These are phyloP conservation scores for Cygnus olor DNA, from an alignment of 2,797 vertebrate genomes.

Conservation along the genomic window DNA sequence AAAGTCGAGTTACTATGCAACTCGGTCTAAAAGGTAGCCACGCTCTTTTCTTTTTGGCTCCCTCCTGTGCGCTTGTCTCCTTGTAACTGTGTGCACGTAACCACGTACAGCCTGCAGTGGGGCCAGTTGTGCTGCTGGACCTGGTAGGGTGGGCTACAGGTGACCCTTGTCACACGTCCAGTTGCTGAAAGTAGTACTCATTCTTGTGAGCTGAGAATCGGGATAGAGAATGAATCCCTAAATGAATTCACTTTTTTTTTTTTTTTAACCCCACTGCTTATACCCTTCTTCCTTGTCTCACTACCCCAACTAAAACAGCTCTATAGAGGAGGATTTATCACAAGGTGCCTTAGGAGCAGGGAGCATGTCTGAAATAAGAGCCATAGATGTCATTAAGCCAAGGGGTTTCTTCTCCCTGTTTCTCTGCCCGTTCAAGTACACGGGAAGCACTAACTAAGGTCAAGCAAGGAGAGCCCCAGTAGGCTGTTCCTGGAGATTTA, in stretches of 20 bases:
- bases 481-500: neutral
- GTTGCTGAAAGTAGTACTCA: neutral
- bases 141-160: neutral
- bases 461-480: neutral
- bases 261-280: neutral
- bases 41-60: neutral
- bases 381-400: slow-evolving; percentile 4
- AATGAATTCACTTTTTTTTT: neutral
- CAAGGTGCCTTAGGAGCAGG: slow-evolving; percentile 55
- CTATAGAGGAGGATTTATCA: slow-evolving; percentile 27
- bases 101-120: neutral
- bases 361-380: slow-evolving; percentile 19
- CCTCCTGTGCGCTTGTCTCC: neutral
- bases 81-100: neutral
- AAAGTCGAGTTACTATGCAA: neutral
- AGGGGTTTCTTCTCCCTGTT: neutral
- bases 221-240: neutral
- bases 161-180: neutral
- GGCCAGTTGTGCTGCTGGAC: neutral
- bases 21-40: neutral
- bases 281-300: neutral
- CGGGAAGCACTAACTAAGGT: neutral
- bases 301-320: neutral
- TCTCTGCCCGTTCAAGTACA: neutral
- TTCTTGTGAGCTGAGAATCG: neutral